These are phyloP conservation scores for Orussus abietinus DNA, from an alignment of 1,140 invertebrate genomes.

Conservation along the genomic window DNA sequence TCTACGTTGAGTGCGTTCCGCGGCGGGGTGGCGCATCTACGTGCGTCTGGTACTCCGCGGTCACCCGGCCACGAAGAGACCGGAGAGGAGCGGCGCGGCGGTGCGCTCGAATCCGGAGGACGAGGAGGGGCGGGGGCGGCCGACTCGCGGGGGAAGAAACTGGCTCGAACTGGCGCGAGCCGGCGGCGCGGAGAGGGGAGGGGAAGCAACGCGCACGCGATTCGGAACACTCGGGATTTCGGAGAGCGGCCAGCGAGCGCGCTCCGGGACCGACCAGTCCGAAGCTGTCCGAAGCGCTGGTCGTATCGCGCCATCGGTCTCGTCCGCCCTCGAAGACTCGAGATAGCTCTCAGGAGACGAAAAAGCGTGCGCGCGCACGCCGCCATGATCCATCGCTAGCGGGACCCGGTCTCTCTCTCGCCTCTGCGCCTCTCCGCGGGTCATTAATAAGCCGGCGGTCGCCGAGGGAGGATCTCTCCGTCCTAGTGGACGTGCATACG, in stretches of 20 bases:
- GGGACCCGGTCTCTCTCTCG: too few relatives aligned
- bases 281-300: background rate
- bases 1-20: too few relatives aligned
- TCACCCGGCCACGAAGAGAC: too few relatives aligned
- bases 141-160: conserved; percentile 22
- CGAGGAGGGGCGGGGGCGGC: conserved; percentile 4
- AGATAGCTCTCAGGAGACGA: background rate
- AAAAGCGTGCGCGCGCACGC: conserved; percentile 6
- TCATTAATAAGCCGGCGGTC: too few relatives aligned
- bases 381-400: conserved; percentile 37
- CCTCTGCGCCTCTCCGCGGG: too few relatives aligned
- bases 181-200: conserved; percentile 16
- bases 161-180: conserved; percentile 41
- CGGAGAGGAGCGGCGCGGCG: background rate
- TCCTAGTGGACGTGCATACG: too few relatives aligned
- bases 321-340: conserved; percentile 7
- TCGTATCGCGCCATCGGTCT: background rate
- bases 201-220: background rate
- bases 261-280: too few relatives aligned
- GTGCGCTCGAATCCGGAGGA: conserved; percentile 2
- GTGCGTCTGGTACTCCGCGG: too few relatives aligned
- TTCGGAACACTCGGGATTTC: too few relatives aligned
- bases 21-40: too few relatives aligned
- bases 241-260: too few relatives aligned
- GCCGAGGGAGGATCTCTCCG: too few relatives aligned